A percentile compares a stretch with the other conserved stretches of the same genome.
Evolutionary conservation across 1,140 invertebrate genomes (phyloP).

Genomic region (Sminthurides bifidus): DNA sequence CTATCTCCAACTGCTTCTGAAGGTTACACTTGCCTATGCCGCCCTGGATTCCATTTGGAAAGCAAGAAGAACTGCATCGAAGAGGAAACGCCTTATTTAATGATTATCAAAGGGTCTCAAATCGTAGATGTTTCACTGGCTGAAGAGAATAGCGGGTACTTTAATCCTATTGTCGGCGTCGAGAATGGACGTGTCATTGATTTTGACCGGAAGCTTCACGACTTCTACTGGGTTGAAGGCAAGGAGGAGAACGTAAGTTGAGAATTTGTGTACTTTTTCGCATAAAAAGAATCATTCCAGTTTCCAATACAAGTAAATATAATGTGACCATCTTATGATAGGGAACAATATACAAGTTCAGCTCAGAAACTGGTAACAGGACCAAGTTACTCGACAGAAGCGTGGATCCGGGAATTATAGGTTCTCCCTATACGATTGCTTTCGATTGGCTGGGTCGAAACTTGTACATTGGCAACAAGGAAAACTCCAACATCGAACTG

Average conservation of each 20-base stretch:
- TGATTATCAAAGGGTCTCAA: conserved; percentile 80
- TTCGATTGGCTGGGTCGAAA: conserved; percentile 95
- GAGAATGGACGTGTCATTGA: conserved; percentile 80
- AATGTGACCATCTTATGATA: too few relatives aligned
- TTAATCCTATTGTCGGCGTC: conserved; percentile 81
- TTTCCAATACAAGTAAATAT: too few relatives aligned
- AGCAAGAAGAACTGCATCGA: conserved; percentile 62
- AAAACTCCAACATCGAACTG: conserved; percentile 84
- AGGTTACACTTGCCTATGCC: conserved; percentile 53
- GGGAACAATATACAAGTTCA: conserved; percentile 72
- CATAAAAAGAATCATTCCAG: too few relatives aligned
- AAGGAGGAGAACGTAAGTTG: conserved; percentile 49
- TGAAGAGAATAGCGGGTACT: conserved; percentile 58
- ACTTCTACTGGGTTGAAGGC: conserved; percentile 44
- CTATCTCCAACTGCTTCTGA: conserved; percentile 45
- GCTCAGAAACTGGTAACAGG: conserved; percentile 74
- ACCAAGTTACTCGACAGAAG: conserved; percentile 59
- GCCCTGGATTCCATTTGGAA: conserved; percentile 64
- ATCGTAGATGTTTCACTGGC: conserved; percentile 72
- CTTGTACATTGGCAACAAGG: conserved; percentile 81
- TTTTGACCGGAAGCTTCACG: conserved; percentile 74
- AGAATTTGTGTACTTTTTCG: conserved; percentile 43
- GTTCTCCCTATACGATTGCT: conserved; percentile 78
- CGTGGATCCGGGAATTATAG: conserved; percentile 68
- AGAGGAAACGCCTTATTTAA: conserved; percentile 74